phyloP scores from a whole-genome alignment of 1,140 invertebrate genomes.

The Diuraphis noxia region DNA sequence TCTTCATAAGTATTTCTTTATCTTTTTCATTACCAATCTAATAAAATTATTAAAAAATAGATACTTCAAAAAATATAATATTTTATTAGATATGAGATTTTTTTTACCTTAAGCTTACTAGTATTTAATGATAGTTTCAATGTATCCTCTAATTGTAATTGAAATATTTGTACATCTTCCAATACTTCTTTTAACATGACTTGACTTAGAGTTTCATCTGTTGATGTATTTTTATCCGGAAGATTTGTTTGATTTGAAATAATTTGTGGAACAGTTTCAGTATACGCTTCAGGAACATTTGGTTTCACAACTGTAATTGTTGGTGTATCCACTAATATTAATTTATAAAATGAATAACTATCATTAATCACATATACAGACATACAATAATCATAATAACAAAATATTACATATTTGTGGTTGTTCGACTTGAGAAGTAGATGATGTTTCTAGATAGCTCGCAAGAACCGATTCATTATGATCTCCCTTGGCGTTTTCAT shows the following conservation, averaged over 20 bases:
- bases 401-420: constrained; percentile 1
- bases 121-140: constrained; percentile 40
- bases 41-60: not conserved
- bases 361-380: not conserved
- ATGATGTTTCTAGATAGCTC: constrained; percentile 36
- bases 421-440: constrained; percentile 18
- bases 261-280: constrained; percentile 8
- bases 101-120: constrained; percentile 29
- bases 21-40: constrained; percentile 47
- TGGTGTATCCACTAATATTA: not conserved
- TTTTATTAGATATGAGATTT: not conserved
- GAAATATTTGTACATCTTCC: constrained; percentile 38
- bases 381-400: not conserved
- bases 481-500: constrained; percentile 27
- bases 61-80: not conserved
- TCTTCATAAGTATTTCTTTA: constrained; percentile 42
- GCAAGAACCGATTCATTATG: constrained; percentile 47
- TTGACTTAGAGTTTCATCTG: constrained; percentile 29
- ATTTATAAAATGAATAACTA: not conserved
- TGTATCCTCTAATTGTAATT: constrained; percentile 19
- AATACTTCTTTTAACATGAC: constrained; percentile 31
- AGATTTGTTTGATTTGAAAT: not conserved
- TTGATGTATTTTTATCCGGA: constrained; percentile 8
- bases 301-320: constrained; percentile 22
- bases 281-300: not conserved